Conservation (phyloP, 2,888 invertebrate species). For the Volucella inanis region DNA sequence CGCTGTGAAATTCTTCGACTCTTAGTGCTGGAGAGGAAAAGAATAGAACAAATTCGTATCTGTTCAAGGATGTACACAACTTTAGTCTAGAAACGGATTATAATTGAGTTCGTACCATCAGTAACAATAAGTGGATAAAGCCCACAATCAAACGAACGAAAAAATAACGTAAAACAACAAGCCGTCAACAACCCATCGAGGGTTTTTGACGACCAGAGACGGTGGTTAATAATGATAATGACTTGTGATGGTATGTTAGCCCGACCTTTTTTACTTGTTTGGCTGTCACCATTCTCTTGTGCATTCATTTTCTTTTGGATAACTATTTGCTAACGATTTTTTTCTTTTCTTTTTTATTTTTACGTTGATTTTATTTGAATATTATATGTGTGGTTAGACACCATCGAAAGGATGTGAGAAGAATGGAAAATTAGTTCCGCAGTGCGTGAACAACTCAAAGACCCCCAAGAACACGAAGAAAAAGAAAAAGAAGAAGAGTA, state of each 20-base stretch:
- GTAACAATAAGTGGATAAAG: slow-evolving; percentile 43
- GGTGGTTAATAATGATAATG: slow-evolving; percentile 42
- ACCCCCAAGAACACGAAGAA: slow-evolving; percentile 9
- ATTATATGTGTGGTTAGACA: slow-evolving; percentile 66
- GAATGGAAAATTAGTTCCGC: slow-evolving; percentile 74
- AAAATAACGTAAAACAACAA: slow-evolving; percentile 3
- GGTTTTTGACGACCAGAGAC: neutral
- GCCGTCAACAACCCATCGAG: slow-evolving; percentile 48
- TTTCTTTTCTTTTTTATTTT: slow-evolving; percentile 10
- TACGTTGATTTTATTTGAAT: slow-evolving; percentile 50
- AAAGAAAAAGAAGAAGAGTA: neutral
- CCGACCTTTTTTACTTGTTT: slow-evolving; percentile 34
- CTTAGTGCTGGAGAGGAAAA: no score
- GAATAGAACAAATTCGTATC: no score
- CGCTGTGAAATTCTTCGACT: no score
- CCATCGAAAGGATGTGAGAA: slow-evolving; percentile 73
- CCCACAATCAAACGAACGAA: slow-evolving; percentile 1
- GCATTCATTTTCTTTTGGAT: slow-evolving; percentile 5
- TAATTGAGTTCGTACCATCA: slow-evolving; percentile 11
- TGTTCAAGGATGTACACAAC: neutral
- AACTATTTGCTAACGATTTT: slow-evolving; percentile 14
- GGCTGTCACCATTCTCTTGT: neutral
- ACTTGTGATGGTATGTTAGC: slow-evolving; percentile 20
- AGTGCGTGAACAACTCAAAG: slow-evolving; percentile 64
- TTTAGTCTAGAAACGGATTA: slow-evolving; percentile 6